Percentiles rank a stretch among this genome's conserved stretches.
Conservation (phyloP, 2,113 vertebrate species). For the Osmerus eperlanus region DNA sequence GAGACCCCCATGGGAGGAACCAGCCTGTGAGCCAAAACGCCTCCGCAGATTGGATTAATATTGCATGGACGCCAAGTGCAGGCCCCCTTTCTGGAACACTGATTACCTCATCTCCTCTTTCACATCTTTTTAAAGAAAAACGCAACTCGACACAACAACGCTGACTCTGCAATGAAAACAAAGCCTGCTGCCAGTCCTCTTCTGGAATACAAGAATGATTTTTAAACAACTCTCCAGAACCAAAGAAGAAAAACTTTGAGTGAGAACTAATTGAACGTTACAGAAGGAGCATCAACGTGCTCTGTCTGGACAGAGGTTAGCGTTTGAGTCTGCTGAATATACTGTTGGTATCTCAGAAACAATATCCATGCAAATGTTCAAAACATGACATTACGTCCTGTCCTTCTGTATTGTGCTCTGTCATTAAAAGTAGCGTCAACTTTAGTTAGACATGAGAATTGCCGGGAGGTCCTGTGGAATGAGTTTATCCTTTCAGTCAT, state of each 20-base stretch:
- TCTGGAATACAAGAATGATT: conserved; percentile 34
- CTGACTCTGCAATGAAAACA: conserved; percentile 35
- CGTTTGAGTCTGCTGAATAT: too few relatives aligned
- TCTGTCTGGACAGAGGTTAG: too few relatives aligned
- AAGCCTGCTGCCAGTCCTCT: conserved; percentile 18
- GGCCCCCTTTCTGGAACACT: conserved; percentile 30
- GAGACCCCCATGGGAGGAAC: conserved; percentile 44
- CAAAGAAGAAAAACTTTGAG: not conserved
- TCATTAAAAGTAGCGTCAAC: too few relatives aligned
- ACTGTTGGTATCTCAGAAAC: too few relatives aligned
- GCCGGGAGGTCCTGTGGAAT: too few relatives aligned
- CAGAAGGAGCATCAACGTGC: too few relatives aligned
- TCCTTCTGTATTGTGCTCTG: too few relatives aligned
- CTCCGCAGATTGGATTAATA: conserved; percentile 65
- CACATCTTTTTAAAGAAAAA: conserved; percentile 43
- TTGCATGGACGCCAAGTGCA: conserved; percentile 49
- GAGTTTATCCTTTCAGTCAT: too few relatives aligned
- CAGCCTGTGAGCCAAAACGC: conserved; percentile 54
- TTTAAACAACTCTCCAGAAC: not conserved
- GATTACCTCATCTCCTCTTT: conserved; percentile 50
- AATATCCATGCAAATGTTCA: too few relatives aligned
- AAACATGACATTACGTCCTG: too few relatives aligned
- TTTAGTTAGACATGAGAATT: too few relatives aligned
- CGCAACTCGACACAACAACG: conserved; percentile 29
- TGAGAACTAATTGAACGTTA: too few relatives aligned